phyloP scores from a whole-genome alignment of 2,113 vertebrate genomes.

The Thamnaconus septentrionalis region DNA sequence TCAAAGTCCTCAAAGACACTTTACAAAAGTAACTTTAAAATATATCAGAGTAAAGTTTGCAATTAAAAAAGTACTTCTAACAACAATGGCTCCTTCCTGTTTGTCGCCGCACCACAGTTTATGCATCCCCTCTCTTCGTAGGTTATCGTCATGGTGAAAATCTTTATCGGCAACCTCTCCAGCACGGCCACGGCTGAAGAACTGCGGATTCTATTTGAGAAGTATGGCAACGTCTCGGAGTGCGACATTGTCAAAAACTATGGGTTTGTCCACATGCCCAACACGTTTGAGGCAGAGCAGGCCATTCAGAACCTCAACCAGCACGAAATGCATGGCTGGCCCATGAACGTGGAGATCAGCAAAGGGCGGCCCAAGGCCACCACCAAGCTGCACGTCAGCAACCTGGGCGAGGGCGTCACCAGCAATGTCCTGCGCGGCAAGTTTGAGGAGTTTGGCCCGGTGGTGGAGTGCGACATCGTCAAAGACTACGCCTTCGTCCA shows the following conservation, averaged over 20 bases:
- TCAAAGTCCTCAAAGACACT: too few species aligned
- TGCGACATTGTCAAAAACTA: constrained; percentile 95
- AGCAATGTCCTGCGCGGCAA: constrained; percentile 83
- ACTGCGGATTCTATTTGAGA: constrained; percentile 87
- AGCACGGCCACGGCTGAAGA: constrained; percentile 85
- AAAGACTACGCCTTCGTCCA: constrained; percentile 96
- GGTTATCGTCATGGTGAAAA: constrained; percentile 86
- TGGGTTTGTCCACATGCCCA: constrained; percentile 93
- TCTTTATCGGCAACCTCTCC: constrained; percentile 93
- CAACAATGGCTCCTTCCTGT: neutral
- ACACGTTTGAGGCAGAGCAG: constrained; percentile 83
- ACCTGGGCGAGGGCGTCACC: constrained; percentile 82
- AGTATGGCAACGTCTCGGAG: constrained; percentile 90
- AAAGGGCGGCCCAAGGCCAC: constrained; percentile 88
- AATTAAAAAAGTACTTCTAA: too few species aligned
- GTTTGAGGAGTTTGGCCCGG: constrained; percentile 89
- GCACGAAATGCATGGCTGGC: constrained; percentile 85
- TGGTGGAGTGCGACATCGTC: constrained; percentile 94
- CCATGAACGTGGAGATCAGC: constrained; percentile 93
- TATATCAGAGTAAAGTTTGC: too few species aligned
- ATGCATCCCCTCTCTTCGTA: constrained; percentile 5
- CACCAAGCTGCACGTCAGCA: constrained; percentile 93
- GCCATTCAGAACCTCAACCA: constrained; percentile 92
- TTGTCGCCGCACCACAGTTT: neutral
- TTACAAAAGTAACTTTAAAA: too few species aligned